These are phyloP conservation scores for Pantherophis guttatus DNA, from an alignment of 2,113 vertebrate species.

Conservation along the genomic window DNA sequence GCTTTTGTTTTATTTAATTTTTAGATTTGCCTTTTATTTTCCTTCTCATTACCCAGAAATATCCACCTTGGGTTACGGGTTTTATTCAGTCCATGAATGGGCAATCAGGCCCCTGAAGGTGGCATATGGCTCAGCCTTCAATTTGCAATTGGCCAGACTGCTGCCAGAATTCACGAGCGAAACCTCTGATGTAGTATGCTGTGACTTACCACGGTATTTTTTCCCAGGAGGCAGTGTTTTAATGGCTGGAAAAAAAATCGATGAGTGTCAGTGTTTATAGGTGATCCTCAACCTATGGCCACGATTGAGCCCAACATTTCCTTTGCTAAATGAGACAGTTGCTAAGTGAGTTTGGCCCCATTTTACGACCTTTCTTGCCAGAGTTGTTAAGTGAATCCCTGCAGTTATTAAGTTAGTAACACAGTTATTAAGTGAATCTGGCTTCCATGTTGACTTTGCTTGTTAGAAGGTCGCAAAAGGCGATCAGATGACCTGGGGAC, in stretches of 20 bases:
- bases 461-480: neutral
- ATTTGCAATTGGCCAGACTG: neutral
- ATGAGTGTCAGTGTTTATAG: neutral
- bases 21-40: slow-evolving; percentile 22
- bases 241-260: neutral
- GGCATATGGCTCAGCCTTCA: neutral
- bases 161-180: neutral
- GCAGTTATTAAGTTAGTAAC: neutral
- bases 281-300: neutral
- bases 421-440: neutral
- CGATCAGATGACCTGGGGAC: neutral
- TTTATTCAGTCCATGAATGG: neutral
- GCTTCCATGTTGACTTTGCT: neutral
- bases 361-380: neutral
- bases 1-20: slow-evolving; percentile 32
- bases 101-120: neutral
- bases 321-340: neutral
- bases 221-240: neutral
- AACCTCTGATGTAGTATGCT: neutral
- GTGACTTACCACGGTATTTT: neutral
- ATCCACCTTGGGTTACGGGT: slow-evolving; percentile 32
- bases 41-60: slow-evolving; percentile 51
- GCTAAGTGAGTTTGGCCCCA: neutral
- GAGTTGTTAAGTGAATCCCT: neutral
- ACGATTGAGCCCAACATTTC: neutral